These are phyloP conservation scores for Resseliella maxima DNA, from an alignment of 2,888 invertebrate species.

Conservation along the genomic window DNA sequence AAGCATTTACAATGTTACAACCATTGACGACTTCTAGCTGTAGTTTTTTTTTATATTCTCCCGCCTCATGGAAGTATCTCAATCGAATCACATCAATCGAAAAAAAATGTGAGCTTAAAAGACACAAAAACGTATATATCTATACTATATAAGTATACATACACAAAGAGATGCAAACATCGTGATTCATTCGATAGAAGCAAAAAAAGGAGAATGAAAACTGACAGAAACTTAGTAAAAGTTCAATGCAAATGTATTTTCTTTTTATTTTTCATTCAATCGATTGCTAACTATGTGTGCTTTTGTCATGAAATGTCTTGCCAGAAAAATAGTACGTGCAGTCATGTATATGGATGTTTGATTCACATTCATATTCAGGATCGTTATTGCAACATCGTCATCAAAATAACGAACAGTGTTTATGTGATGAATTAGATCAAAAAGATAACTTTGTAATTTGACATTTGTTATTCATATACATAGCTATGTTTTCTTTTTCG, in stretches of 20 bases:
- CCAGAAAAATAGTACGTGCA: constrained; percentile 5
- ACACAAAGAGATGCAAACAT: not conserved
- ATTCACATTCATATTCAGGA: not conserved
- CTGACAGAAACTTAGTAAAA: not conserved
- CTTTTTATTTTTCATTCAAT: not conserved
- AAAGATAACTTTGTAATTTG: constrained; percentile 22
- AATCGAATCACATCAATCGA: not conserved
- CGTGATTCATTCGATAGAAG: constrained; percentile 23
- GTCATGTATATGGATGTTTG: not conserved
- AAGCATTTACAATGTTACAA: constrained; percentile 38
- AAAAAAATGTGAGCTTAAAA: not conserved
- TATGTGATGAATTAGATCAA: constrained; percentile 45
- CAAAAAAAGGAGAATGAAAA: not conserved
- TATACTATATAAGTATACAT: not conserved
- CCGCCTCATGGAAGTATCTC: not conserved
- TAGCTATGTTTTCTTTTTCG: not conserved
- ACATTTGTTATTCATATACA: constrained; percentile 28
- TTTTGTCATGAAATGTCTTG: not conserved
- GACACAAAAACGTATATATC: not conserved
- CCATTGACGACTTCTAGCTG: constrained; percentile 44
- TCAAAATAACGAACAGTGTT: constrained; percentile 16
- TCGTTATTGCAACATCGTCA: constrained; percentile 27
- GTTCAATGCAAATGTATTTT: constrained; percentile 41
- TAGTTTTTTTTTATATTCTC: not conserved
- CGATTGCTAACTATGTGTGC: not conserved